Evolutionary conservation across 2,888 invertebrate species (phyloP).

Genomic region (Volucella inanis): DNA sequence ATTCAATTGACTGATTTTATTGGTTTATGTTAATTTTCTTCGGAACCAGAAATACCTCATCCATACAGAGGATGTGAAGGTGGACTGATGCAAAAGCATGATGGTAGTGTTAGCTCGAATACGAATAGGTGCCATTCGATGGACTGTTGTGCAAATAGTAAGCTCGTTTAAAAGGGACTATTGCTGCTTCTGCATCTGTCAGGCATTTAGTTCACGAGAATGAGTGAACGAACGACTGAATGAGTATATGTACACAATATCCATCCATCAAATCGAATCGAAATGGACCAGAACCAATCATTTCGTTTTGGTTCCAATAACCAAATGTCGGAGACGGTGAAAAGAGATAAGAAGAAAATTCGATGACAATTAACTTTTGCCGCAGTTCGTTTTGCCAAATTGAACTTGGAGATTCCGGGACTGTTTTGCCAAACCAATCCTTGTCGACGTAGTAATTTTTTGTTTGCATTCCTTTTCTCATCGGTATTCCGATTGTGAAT

Average conservation of each 20-base stretch:
- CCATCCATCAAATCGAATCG: constrained; percentile 48
- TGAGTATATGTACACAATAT: background rate
- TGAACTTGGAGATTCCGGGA: constrained; percentile 21
- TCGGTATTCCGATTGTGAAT: constrained; percentile 24
- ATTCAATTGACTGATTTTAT: constrained; percentile 72
- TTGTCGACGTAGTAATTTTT: constrained; percentile 23
- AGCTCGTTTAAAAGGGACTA: too few species aligned
- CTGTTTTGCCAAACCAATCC: constrained; percentile 9
- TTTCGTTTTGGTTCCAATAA: constrained; percentile 51
- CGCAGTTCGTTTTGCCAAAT: constrained; percentile 39
- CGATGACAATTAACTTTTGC: constrained; percentile 64
- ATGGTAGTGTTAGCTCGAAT: too few species aligned
- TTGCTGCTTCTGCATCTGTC: too few species aligned
- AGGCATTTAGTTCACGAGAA: too few species aligned
- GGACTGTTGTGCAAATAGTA: too few species aligned
- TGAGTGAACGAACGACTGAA: too few species aligned
- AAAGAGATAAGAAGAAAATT: constrained; percentile 13
- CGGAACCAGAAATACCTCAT: constrained; percentile 28
- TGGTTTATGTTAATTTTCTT: constrained; percentile 70
- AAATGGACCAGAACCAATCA: constrained; percentile 22
- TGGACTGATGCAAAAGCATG: too few species aligned
- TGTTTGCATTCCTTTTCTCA: constrained; percentile 30
- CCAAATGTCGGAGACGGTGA: background rate
- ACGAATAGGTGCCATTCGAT: too few species aligned
- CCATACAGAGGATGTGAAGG: background rate